Evolutionary conservation across 2,888 invertebrate genomes (phyloP).

Genomic region (Tenthredo scrophulariae): DNA sequence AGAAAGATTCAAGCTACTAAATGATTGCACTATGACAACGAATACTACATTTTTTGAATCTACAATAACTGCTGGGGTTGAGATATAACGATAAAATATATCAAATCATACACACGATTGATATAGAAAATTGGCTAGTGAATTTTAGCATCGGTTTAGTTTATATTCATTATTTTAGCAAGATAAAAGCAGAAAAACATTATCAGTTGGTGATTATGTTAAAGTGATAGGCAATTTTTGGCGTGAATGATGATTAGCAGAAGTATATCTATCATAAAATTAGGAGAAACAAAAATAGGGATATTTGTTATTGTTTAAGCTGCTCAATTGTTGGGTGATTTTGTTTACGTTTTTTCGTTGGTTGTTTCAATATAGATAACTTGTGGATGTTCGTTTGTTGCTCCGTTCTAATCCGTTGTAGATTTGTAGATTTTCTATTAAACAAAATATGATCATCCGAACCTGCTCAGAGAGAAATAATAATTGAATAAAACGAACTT

Average conservation of each 20-base stretch:
- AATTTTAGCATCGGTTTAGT: slow-evolving; percentile 8
- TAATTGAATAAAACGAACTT: not conserved
- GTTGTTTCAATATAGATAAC: slow-evolving; percentile 33
- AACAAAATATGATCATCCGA: slow-evolving; percentile 53
- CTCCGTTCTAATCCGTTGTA: slow-evolving; percentile 31
- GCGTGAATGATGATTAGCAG: slow-evolving; percentile 24
- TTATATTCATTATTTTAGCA: not conserved
- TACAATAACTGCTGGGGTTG: not conserved
- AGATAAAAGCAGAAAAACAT: slow-evolving; percentile 54
- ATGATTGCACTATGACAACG: not conserved
- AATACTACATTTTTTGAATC: not conserved
- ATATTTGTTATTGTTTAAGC: slow-evolving; percentile 2
- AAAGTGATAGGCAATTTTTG: not conserved
- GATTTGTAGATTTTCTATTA: slow-evolving; percentile 49
- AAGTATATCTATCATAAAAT: slow-evolving; percentile 5
- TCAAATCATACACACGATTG: not conserved
- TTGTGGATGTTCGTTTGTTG: slow-evolving; percentile 42
- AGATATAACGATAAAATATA: not conserved
- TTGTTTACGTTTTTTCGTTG: slow-evolving; percentile 47
- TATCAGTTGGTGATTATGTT: not conserved
- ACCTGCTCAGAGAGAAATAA: slow-evolving; percentile 43
- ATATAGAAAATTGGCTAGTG: not conserved
- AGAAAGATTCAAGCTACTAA: not conserved
- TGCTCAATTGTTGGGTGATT: slow-evolving; percentile 32
- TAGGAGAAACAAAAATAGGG: not conserved